These are phyloP conservation scores for Kryptolebias ocellatus DNA, from an alignment of 2,797 vertebrate species.

Conservation along the genomic window DNA sequence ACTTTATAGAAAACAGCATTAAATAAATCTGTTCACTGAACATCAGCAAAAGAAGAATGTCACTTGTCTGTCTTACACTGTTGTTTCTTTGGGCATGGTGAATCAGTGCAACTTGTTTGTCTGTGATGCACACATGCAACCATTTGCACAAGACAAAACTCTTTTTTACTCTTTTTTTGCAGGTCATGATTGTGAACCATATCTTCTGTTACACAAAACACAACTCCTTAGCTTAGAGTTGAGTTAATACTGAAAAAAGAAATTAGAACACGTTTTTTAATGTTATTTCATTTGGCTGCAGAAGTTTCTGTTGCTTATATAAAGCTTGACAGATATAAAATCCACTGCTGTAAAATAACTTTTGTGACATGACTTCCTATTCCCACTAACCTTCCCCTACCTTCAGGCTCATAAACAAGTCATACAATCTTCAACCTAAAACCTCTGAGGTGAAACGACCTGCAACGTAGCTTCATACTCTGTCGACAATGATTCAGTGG, in stretches of 20 bases:
- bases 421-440: conserved; percentile 15
- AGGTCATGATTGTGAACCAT: not conserved
- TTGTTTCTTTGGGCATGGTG: not conserved
- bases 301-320: not conserved
- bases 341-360: conserved; percentile 3
- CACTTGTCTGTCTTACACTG: too few relatives aligned
- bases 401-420: conserved; percentile 25
- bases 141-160: not conserved
- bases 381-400: conserved; percentile 9
- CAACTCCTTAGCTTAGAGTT: not conserved
- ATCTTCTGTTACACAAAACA: not conserved
- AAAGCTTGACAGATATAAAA: not conserved
- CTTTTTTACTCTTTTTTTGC: not conserved
- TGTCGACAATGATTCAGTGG: conserved; percentile 35
- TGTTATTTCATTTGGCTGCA: not conserved
- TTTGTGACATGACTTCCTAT: conserved; percentile 1
- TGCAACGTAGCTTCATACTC: conserved; percentile 22
- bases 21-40: not conserved
- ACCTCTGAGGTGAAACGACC: conserved; percentile 27
- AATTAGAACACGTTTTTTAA: not conserved
- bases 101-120: not conserved
- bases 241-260: not conserved
- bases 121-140: not conserved
- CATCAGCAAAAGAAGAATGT: not conserved
- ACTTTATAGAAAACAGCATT: conserved; percentile 1